phyloP scores from a whole-genome alignment of 2,888 invertebrate species.

The Ypsolopha sequella region DNA sequence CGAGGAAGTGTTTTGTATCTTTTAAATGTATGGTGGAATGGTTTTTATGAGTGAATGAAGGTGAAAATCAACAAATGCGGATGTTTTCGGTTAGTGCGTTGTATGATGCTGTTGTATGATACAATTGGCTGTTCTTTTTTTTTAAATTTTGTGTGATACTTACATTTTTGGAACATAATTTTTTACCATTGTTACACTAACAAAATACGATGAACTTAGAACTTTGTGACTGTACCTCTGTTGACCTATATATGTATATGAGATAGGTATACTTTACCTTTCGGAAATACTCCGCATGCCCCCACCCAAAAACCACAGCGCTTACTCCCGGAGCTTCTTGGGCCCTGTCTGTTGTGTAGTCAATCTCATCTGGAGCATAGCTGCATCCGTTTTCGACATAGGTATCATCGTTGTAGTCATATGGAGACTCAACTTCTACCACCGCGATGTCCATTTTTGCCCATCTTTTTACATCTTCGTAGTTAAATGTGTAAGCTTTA shows the following conservation, averaged over 20 bases:
- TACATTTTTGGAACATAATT: no score
- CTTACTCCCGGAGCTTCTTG: conserved; percentile 17
- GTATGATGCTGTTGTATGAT: no score
- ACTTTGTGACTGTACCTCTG: no score
- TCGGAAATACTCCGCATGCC: conserved; percentile 14
- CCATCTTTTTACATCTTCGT: conserved; percentile 25
- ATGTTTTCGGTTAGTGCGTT: no score
- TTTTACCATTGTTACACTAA: no score
- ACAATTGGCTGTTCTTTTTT: no score
- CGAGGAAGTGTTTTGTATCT: no score
- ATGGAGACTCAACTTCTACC: conserved; percentile 28
- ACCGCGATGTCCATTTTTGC: conserved; percentile 31
- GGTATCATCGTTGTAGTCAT: conserved; percentile 12
- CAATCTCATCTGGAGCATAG: conserved; percentile 19
- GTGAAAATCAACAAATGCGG: no score
- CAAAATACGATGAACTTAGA: no score
- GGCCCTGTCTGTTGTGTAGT: conserved; percentile 21
- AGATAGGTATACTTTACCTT: conserved; percentile 13
- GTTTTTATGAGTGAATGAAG: no score
- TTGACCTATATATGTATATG: background rate
- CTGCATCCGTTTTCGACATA: conserved; percentile 16
- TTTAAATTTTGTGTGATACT: no score
- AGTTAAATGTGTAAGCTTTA: conserved; percentile 20
- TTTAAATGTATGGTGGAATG: no score
- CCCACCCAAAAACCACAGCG: conserved; percentile 19